Evolutionary conservation across 2,888 invertebrate species (phyloP).

Genomic region (Odiellus spinosus): DNA sequence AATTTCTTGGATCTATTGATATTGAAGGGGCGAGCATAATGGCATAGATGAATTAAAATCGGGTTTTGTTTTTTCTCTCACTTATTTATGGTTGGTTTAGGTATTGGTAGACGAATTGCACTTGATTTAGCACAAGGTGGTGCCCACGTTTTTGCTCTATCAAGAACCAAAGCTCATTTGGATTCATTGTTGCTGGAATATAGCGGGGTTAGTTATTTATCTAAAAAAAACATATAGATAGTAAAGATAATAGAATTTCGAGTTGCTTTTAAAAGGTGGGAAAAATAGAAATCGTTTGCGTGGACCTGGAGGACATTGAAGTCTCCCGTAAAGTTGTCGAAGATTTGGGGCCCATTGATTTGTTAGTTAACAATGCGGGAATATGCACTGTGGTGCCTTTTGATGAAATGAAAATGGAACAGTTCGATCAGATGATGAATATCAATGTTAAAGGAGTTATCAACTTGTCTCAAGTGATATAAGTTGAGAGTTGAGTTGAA

Average conservation of each 20-base stretch:
- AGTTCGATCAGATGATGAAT: slow-evolving; percentile 41
- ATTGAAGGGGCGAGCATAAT: too few species aligned
- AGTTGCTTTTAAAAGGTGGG: slow-evolving; percentile 12
- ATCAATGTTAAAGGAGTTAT: slow-evolving; percentile 40
- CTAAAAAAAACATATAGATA: too few species aligned
- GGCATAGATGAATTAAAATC: too few species aligned
- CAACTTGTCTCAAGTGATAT: slow-evolving; percentile 68
- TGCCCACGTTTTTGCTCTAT: slow-evolving; percentile 60
- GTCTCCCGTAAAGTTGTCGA: slow-evolving; percentile 45
- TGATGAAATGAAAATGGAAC: slow-evolving; percentile 45
- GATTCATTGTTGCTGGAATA: slow-evolving; percentile 24
- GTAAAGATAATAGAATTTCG: too few species aligned
- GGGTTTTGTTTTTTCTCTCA: too few species aligned
- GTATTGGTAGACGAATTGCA: slow-evolving; percentile 54
- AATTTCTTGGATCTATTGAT: too few species aligned
- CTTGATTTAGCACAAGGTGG: slow-evolving; percentile 49
- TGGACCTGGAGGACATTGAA: slow-evolving; percentile 61
- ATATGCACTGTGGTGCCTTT: slow-evolving; percentile 53
- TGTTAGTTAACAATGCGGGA: slow-evolving; percentile 81
- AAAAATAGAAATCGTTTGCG: slow-evolving; percentile 44
- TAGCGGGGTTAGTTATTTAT: too few species aligned
- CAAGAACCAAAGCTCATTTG: slow-evolving; percentile 48
- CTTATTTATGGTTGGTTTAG: too few species aligned
- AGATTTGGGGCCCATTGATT: slow-evolving; percentile 50
- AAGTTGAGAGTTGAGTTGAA: too few species aligned